Conservation (phyloP, 2,797 vertebrate species). For the Selene dorsalis region DNA sequence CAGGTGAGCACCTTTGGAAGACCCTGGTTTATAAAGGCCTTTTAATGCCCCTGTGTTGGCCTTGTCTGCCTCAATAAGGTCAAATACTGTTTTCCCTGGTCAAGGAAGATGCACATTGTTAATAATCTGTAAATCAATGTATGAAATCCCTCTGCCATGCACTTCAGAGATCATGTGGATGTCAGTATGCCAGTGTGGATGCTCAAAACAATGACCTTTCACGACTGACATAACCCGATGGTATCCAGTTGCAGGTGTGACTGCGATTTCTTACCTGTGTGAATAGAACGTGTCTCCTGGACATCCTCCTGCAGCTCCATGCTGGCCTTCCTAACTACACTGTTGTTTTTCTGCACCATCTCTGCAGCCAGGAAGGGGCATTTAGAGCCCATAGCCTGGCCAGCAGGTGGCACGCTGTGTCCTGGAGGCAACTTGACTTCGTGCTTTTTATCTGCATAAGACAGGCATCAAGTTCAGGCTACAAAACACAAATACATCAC, state of each 20-base stretch:
- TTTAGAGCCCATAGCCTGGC: constrained; percentile 83
- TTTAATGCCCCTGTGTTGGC: constrained; percentile 70
- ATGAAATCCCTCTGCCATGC: background rate
- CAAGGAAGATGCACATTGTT: background rate
- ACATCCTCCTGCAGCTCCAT: constrained; percentile 92
- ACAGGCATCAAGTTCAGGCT: background rate
- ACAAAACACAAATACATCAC: background rate
- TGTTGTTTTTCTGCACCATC: constrained; percentile 88
- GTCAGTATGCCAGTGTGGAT: background rate
- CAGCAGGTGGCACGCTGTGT: constrained; percentile 66
- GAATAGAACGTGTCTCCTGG: constrained; percentile 82
- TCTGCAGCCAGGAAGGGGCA: constrained; percentile 93
- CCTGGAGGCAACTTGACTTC: constrained; percentile 65
- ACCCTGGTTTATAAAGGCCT: constrained; percentile 83
- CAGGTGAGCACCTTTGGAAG: constrained; percentile 86
- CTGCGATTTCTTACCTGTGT: constrained; percentile 79
- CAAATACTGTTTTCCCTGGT: constrained; percentile 57
- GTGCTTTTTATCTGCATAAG: constrained; percentile 42
- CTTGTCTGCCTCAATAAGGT: constrained; percentile 60
- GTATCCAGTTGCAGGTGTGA: constrained; percentile 5
- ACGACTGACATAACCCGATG: background rate
- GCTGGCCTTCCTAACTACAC: constrained; percentile 88
- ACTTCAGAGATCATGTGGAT: constrained; percentile 2
- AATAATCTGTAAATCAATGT: background rate
- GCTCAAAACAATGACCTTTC: constrained; percentile 14